A percentile compares a stretch with the other conserved stretches of the same genome.
These are phyloP conservation scores for Redunca redunca DNA, from an alignment of 2,113 vertebrate genomes.

Conservation along the genomic window DNA sequence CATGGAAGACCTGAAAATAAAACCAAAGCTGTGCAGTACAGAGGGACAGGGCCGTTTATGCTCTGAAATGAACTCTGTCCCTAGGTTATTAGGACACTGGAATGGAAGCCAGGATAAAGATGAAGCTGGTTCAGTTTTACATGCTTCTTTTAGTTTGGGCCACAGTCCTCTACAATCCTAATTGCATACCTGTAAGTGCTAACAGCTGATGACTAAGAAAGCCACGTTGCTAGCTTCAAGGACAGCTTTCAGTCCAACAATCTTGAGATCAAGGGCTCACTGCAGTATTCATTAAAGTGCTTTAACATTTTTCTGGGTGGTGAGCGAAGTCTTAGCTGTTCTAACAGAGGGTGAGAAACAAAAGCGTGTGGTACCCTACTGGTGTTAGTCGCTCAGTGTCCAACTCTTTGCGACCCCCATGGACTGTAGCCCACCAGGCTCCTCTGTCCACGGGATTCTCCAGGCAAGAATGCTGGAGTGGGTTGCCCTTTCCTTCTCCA, in stretches of 20 bases:
- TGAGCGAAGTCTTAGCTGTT: background rate
- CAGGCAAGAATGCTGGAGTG: background rate
- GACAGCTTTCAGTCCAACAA: background rate
- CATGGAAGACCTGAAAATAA: slow-evolving; percentile 90
- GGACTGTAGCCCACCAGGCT: background rate
- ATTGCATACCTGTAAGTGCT: background rate
- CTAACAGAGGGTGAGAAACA: background rate
- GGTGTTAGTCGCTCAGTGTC: background rate
- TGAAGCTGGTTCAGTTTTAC: background rate
- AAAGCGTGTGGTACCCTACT: background rate
- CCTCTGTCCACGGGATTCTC: background rate
- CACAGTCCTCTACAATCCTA: background rate
- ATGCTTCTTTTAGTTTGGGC: background rate
- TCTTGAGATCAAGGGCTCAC: background rate
- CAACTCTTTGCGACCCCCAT: background rate
- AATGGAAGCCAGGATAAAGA: background rate
- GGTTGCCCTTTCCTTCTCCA: background rate
- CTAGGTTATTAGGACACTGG: background rate
- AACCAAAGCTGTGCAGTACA: background rate
- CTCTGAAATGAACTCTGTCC: background rate
- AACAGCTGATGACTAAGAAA: background rate
- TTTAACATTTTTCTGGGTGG: background rate
- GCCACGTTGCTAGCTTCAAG: background rate
- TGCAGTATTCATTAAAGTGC: background rate
- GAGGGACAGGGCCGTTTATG: background rate